These are phyloP conservation scores for Pyxicephalus adspersus DNA, from an alignment of 2,113 vertebrate species.

Conservation along the genomic window DNA sequence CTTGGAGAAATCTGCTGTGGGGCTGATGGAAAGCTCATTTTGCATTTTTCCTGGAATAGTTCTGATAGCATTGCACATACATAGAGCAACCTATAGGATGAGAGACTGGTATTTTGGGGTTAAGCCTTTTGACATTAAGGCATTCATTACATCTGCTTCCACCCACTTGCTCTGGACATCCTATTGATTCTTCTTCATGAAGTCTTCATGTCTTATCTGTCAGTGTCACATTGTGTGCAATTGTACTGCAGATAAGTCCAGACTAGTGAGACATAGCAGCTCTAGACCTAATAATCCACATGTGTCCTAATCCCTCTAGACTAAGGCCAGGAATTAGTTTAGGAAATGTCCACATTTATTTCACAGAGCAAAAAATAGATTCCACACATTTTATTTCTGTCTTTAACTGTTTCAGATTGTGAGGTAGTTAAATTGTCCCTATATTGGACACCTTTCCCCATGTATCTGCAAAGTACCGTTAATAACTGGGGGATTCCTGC, in stretches of 20 bases:
- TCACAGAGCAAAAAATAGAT: no score
- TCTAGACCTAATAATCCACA: background rate
- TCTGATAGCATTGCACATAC: no score
- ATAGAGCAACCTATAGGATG: no score
- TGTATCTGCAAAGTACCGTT: no score
- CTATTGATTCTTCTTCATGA: conserved; percentile 20
- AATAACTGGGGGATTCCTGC: no score
- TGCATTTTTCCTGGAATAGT: no score
- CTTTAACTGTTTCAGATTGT: no score
- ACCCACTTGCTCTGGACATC: background rate
- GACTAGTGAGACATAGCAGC: background rate
- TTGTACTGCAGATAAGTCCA: background rate
- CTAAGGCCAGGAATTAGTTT: no score
- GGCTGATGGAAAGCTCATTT: background rate
- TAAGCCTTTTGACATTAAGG: background rate
- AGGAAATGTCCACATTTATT: no score
- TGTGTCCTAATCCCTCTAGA: background rate
- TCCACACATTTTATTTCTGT: no score
- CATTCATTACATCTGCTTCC: background rate
- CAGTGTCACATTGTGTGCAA: background rate
- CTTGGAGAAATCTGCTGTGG: background rate
- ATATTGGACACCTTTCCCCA: no score
- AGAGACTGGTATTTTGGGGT: background rate
- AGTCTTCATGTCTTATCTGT: conserved; percentile 35
- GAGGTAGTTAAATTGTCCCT: no score